These are phyloP conservation scores for Merops nubicus DNA, from an alignment of 2,113 vertebrate genomes.

Conservation along the genomic window DNA sequence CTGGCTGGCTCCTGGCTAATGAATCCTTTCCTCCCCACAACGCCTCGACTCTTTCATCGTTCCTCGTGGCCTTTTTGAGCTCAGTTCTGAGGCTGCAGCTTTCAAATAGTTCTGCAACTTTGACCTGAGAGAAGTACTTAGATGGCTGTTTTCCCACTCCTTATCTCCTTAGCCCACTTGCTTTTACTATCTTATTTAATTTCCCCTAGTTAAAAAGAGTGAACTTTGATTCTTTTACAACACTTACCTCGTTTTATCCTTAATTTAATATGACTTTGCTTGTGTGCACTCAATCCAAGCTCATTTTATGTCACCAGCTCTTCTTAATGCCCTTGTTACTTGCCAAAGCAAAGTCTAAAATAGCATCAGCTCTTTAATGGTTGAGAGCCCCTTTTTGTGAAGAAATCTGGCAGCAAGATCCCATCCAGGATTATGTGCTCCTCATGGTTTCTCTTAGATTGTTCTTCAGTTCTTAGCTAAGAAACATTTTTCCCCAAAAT, in stretches of 20 bases:
- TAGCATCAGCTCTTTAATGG: not conserved
- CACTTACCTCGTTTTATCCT: not conserved
- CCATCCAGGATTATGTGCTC: not conserved
- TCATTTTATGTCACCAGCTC: not conserved
- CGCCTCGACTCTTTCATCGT: not conserved
- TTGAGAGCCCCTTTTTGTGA: not conserved
- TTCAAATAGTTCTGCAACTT: not conserved
- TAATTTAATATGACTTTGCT: not conserved
- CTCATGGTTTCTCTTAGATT: not conserved
- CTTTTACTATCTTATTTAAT: constrained; percentile 2
- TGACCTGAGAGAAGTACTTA: not conserved
- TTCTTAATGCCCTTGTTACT: not conserved
- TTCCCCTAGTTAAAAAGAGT: not conserved
- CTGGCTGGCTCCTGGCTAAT: not conserved
- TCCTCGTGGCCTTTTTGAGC: not conserved
- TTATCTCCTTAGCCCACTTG: not conserved
- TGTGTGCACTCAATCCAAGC: not conserved
- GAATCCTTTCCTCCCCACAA: not conserved
- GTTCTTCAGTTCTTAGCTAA: not conserved
- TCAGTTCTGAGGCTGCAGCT: not conserved
- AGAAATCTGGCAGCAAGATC: not conserved
- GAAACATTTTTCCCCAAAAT: not conserved
- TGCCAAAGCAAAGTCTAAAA: not conserved
- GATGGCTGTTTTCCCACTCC: not conserved
- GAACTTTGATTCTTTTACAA: constrained; percentile 21